Base-by-base conservation (phyloP, 2,888 invertebrate genomes). In the Heliothis peltigera region DNA sequence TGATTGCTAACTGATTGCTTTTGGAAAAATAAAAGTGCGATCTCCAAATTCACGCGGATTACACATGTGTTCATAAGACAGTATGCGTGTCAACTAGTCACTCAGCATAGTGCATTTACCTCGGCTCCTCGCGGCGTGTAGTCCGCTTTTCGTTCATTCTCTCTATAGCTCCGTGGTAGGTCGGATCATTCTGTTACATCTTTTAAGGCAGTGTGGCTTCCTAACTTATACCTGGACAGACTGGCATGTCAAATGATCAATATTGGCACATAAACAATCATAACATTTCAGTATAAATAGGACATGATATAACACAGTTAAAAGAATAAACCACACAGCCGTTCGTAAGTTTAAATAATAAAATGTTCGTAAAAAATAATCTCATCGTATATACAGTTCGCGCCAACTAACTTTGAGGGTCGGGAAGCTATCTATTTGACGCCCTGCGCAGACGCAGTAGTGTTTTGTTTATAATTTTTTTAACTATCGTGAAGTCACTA, bases 151-250 rank as follows among this genome's bases (percentile, higher is more conserved):
- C 70, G 75, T 83, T 87, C 86, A 84, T 84, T 84, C 85, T 89
- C 86, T 87, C 82, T 88, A 87, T 86, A 90, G 90, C 92, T 89
- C 91, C 92, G 87, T 86, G 84, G 88, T 86, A 83, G 85, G 85
- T 83, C 86, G 87, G 84, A 86, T 87, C 87, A 86, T 89, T 89
- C 89, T 86, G 87, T 88, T 89, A 90, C 89, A 80, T 80, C 80
- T 84, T 88, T 89, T 87, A 89, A 91, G 92, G 93, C 93, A 90
- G 93, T 94, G 93, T 94, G 94, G 93, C 90, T 87, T 89, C 90
- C 84, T 92, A 90, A 89, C 85, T 88, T 90, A 87, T 81, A 94
- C 94, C 94, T 94, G 94, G 90, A 94, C 94, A 94, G 86, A 94
- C 91, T 91, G 90, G 89, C 91, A 92, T 89, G 87, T 84, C 85